Evolutionary conservation across 1,140 invertebrate species (phyloP).

Genomic region (Pogonognathellus flavescens): DNA sequence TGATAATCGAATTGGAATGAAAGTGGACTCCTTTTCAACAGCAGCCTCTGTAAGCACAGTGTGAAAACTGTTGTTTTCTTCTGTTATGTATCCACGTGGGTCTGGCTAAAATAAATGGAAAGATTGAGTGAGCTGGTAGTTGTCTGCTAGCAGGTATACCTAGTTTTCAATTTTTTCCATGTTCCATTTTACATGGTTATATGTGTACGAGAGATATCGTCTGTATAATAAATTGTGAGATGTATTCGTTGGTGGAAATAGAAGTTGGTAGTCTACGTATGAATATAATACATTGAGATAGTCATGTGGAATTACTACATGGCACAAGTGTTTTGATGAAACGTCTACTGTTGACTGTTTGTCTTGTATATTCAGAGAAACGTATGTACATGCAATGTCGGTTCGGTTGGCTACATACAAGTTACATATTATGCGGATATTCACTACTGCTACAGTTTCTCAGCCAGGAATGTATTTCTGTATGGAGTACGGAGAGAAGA

Average conservation of each 20-base stretch:
- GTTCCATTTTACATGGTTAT: background rate
- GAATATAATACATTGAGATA: background rate
- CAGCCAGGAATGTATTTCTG: too few species aligned
- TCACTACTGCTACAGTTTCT: too few species aligned
- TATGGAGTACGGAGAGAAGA: background rate
- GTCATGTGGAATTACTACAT: conserved; percentile 38
- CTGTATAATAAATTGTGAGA: background rate
- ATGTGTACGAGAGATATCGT: background rate
- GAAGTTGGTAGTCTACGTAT: background rate
- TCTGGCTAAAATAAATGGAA: conserved; percentile 1
- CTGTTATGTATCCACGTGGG: background rate
- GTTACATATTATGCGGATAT: too few species aligned
- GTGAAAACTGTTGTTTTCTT: conserved; percentile 1
- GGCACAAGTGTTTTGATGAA: conserved; percentile 41
- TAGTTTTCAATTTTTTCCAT: too few species aligned
- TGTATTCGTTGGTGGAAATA: background rate
- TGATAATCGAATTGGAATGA: conserved; percentile 30
- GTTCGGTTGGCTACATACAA: too few species aligned
- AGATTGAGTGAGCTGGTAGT: conserved; percentile 5
- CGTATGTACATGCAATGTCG: background rate
- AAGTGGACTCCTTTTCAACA: background rate
- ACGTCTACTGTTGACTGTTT: conserved; percentile 31
- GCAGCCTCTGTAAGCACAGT: background rate
- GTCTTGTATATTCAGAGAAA: background rate
- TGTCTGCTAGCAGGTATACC: too few species aligned